Evolutionary conservation across 2,888 invertebrate species (phyloP).

Genomic region (Tetragonisca angustula): DNA sequence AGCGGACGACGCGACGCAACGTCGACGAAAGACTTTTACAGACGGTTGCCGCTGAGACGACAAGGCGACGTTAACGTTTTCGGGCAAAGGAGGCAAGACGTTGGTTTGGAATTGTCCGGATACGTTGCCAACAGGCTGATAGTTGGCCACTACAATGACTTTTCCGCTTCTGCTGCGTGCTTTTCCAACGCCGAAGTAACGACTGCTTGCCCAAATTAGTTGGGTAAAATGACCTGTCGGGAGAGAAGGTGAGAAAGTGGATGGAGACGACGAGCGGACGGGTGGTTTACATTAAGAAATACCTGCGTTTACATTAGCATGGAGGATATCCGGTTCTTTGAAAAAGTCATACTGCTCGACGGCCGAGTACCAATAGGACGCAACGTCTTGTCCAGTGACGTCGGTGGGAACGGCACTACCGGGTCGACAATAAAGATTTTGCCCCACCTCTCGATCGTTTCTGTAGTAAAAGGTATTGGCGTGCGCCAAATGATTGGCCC

Average conservation of each 20-base stretch:
- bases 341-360: conserved; percentile 91
- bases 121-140: conserved; percentile 92
- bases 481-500: conserved; percentile 94
- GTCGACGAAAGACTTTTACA: conserved; percentile 40
- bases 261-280: too few species aligned
- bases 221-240: conserved; percentile 92
- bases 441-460: conserved; percentile 91
- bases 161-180: conserved; percentile 91
- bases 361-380: conserved; percentile 92
- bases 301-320: conserved; percentile 93
- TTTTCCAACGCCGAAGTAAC: conserved; percentile 92
- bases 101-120: conserved; percentile 91
- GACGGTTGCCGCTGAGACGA: conserved; percentile 73
- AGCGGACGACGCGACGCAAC: conserved; percentile 33
- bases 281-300: conserved; percentile 7
- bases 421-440: conserved; percentile 91
- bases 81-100: conserved; percentile 90
- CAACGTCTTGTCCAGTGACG: conserved; percentile 91
- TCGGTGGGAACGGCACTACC: conserved; percentile 89
- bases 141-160: conserved; percentile 93
- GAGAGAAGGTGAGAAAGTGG: too few species aligned
- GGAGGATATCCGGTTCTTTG: conserved; percentile 89
- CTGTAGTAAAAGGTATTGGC: conserved; percentile 92
- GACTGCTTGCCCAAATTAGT: conserved; percentile 92
- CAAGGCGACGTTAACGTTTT: conserved; percentile 85